phyloP scores from a whole-genome alignment of 2,888 invertebrate genomes.

The Antheraea yamamai region DNA sequence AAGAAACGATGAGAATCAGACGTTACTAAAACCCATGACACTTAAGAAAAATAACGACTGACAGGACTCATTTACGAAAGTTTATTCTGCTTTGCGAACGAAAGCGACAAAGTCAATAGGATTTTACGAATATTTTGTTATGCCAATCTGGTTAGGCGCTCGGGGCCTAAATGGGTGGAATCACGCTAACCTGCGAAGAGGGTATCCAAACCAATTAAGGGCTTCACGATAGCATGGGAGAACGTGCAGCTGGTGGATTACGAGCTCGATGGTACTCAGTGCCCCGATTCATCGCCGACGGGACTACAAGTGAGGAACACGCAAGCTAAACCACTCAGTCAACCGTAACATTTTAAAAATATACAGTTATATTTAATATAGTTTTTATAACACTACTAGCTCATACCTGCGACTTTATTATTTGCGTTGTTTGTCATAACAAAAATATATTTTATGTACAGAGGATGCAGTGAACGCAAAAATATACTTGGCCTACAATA shows the following conservation, averaged over 20 bases:
- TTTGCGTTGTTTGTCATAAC: too few species aligned
- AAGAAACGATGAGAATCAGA: constrained; percentile 51
- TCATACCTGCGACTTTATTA: too few species aligned
- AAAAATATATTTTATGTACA: too few species aligned
- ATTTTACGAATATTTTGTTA: constrained; percentile 54
- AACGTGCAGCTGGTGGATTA: constrained; percentile 70
- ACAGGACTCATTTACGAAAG: constrained; percentile 52
- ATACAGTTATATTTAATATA: neutral
- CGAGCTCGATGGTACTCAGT: constrained; percentile 79
- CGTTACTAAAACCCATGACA: constrained; percentile 58
- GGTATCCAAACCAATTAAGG: constrained; percentile 81
- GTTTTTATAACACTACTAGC: too few species aligned
- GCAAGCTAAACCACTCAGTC: constrained; percentile 54
- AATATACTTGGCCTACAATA: too few species aligned
- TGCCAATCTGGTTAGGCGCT: constrained; percentile 71
- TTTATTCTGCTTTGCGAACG: constrained; percentile 48
- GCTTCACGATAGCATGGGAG: constrained; percentile 78
- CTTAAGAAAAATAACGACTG: constrained; percentile 62
- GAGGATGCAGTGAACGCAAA: too few species aligned
- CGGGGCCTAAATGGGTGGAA: constrained; percentile 68
- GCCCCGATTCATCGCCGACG: constrained; percentile 61
- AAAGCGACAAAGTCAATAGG: constrained; percentile 62
- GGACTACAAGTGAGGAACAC: constrained; percentile 63
- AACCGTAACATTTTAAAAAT: constrained; percentile 40
- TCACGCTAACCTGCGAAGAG: constrained; percentile 77